phyloP scores from a whole-genome alignment of 2,888 invertebrate species.

The Nomada ferruginata region DNA sequence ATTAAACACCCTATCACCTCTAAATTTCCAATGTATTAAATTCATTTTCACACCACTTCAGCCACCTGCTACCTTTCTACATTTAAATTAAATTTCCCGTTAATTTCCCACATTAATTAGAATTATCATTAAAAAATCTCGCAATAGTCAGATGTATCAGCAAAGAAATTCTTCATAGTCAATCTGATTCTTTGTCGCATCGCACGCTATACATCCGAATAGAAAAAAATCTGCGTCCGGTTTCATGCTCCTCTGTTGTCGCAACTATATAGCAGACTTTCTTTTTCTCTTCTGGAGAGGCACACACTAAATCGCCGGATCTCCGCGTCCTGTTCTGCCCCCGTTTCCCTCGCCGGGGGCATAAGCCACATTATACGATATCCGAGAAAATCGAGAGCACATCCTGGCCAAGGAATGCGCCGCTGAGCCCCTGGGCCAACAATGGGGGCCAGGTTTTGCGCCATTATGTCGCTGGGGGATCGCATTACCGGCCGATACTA shows the following conservation, averaged over 20 bases:
- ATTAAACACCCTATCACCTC: no score
- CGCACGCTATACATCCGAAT: not conserved
- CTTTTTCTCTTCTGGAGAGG: not conserved
- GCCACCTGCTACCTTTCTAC: no score
- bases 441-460: conserved; percentile 71
- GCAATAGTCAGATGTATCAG: no score
- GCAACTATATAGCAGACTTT: conserved; percentile 38
- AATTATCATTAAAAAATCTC: not conserved
- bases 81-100: no score
- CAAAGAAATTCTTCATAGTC: no score
- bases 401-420: conserved; percentile 77
- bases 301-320: conserved; percentile 62
- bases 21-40: no score
- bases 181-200: no score
- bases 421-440: conserved; percentile 59
- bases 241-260: conserved; percentile 8
- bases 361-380: conserved; percentile 78
- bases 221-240: conserved; percentile 14
- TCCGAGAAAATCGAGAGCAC: conserved; percentile 79
- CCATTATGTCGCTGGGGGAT: conserved; percentile 80
- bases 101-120: no score
- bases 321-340: conserved; percentile 55
- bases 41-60: no score
- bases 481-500: conserved; percentile 77
- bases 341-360: conserved; percentile 35